Evolutionary conservation across 23 tunicate genomes (phyloP).

Genomic region (Styela plicata): DNA sequence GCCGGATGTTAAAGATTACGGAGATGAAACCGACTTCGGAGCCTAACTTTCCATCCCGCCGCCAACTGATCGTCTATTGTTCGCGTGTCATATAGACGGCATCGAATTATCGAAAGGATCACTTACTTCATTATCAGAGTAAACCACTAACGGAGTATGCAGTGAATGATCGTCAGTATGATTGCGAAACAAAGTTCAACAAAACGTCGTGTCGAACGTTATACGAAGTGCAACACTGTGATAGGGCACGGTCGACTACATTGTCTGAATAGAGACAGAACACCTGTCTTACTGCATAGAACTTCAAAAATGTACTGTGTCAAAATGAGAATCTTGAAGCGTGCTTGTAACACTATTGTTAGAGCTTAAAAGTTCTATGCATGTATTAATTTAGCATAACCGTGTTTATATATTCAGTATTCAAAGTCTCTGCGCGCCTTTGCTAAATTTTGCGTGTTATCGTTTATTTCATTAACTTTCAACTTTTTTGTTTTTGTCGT

Average conservation of each 20-base stretch:
- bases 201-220: background rate
- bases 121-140: background rate
- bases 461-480: background rate
- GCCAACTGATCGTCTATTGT: background rate
- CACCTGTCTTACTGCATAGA: background rate
- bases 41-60: background rate
- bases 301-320: too few species aligned
- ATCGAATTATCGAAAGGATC: background rate
- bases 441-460: background rate
- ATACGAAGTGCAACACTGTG: background rate
- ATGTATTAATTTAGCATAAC: background rate
- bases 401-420: background rate
- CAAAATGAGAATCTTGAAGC: too few species aligned
- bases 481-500: background rate
- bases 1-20: background rate
- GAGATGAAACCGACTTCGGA: background rate
- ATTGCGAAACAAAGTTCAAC: too few species aligned
- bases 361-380: background rate
- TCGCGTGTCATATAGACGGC: background rate
- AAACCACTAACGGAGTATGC: too few species aligned
- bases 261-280: background rate
- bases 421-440: background rate
- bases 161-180: too few species aligned
- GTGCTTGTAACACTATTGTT: background rate
- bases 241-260: background rate